Percentiles rank a stretch among this genome's conserved stretches.
Conservation (phyloP, 2,797 vertebrate species). For the Fistularia commersonii region DNA sequence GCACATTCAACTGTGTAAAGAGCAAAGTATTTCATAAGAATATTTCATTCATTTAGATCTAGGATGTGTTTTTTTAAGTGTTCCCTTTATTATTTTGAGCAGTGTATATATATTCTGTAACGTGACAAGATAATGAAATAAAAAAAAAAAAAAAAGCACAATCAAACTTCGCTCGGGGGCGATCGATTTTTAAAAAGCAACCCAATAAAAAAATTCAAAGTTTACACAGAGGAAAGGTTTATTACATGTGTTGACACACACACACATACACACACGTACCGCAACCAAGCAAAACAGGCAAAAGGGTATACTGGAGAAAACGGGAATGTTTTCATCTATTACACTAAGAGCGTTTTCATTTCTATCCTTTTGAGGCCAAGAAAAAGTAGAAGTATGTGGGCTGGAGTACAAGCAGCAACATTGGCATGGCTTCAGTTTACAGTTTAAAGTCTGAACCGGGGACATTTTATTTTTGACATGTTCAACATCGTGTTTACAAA, state of each 20-base stretch:
- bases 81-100: too few species aligned
- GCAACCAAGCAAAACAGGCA: conserved; percentile 1
- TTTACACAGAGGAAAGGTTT: conserved; percentile 22
- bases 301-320: neutral
- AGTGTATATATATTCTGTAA: too few species aligned
- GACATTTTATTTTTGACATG: conserved; percentile 14
- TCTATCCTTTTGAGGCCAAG: neutral
- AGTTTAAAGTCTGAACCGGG: too few species aligned
- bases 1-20: too few species aligned
- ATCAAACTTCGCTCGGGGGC: too few species aligned
- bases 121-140: too few species aligned
- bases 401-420: conserved; percentile 6
- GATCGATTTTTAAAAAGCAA: neutral
- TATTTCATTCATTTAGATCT: too few species aligned
- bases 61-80: too few species aligned
- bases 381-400: neutral
- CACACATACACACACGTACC: conserved; percentile 8
- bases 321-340: neutral
- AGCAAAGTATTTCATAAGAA: too few species aligned
- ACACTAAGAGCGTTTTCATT: conserved; percentile 2
- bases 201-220: conserved; percentile 6
- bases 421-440: neutral
- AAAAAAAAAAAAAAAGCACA: too few species aligned
- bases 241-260: conserved; percentile 16
- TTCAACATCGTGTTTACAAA: conserved; percentile 25